Base-by-base conservation (phyloP, 2,797 vertebrate genomes). In the Syngnathus acus region DNA sequence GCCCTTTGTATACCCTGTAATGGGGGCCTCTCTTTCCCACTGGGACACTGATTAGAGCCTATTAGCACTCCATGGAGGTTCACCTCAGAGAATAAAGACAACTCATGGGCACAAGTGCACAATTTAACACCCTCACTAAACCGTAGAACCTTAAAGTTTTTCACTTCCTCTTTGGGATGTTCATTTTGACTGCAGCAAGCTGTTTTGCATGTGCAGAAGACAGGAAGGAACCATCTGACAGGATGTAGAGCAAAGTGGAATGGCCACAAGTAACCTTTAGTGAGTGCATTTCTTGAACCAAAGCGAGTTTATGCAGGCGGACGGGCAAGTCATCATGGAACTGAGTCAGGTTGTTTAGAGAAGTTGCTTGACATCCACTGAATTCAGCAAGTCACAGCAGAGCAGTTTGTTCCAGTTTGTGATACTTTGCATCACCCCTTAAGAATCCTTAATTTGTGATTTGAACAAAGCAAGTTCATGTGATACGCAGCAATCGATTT, bases 201-300 rank as follows among this genome's bases (percentile, higher is more conserved):
- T 67, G 67, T 21, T 71, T 10, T 69, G 17, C 65, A 51, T 51
- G 40, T 59, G 50, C 55, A 38, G 42, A 21, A 64, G 62, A 51
- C 9, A 64, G 23, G 21, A 21, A 64, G 45, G 51, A 62, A 62
- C n/a, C 61, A 54, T 4, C 9, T 5, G 9, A 8, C 54, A 66
- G 70, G 54, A 90, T 76, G 68, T 87, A 65, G 79, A 81, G 48
- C 48, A 88, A 87, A 89, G 92, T 88, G 86, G 83, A 91, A 77
- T 70, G 88, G 79, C 92, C 92, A 81, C 23, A 23, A 91, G 87
- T 94, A 93, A 94, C 93, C 92, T 65, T 0, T 0, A 8, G 40
- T 59, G 64, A 75, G 62, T 61, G 9, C n/a, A 21, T 7, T 19
- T 51, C 50, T 21, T 8, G 21, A n/a, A 51, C 50, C 50, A 58